Evolutionary conservation across 1,140 invertebrate species (phyloP).

Genomic region (Fopius arisanus): DNA sequence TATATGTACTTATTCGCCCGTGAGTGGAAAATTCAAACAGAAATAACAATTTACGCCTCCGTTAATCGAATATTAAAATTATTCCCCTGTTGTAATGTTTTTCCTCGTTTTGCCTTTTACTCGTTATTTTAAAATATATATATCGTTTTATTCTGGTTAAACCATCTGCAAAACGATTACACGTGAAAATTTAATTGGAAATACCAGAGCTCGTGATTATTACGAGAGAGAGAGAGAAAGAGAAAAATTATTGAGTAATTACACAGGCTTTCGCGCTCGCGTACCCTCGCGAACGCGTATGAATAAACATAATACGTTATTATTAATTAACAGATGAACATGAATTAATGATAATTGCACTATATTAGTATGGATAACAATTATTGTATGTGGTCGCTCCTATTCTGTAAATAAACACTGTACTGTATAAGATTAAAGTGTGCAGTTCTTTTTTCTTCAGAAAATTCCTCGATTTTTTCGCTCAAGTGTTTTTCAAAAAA

Average conservation of each 20-base stretch:
- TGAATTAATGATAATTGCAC: constrained; percentile 43
- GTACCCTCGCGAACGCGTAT: constrained; percentile 28
- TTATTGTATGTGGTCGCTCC: constrained; percentile 53
- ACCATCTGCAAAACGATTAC: constrained; percentile 23
- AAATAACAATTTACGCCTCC: not conserved
- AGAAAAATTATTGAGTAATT: constrained; percentile 15
- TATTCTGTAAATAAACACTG: constrained; percentile 47
- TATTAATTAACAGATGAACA: constrained; percentile 36
- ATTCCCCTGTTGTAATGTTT: not conserved
- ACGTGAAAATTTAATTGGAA: constrained; percentile 21
- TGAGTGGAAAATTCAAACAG: not conserved
- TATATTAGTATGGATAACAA: constrained; percentile 42
- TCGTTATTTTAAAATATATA: not conserved
- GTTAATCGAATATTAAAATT: constrained; percentile 12
- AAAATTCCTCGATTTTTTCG: too few species aligned
- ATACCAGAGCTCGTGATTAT: constrained; percentile 27
- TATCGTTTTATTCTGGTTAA: not conserved
- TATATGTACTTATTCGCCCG: constrained; percentile 30
- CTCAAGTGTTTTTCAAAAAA: too few species aligned
- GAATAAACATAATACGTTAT: constrained; percentile 36
- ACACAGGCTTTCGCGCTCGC: constrained; percentile 26
- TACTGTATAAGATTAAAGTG: constrained; percentile 33
- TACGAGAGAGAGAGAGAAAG: constrained; percentile 30
- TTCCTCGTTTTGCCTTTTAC: not conserved
- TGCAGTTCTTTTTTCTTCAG: not conserved